phyloP scores from a whole-genome alignment of 2,797 vertebrate genomes.

The Notoglanidium macrostoma region DNA sequence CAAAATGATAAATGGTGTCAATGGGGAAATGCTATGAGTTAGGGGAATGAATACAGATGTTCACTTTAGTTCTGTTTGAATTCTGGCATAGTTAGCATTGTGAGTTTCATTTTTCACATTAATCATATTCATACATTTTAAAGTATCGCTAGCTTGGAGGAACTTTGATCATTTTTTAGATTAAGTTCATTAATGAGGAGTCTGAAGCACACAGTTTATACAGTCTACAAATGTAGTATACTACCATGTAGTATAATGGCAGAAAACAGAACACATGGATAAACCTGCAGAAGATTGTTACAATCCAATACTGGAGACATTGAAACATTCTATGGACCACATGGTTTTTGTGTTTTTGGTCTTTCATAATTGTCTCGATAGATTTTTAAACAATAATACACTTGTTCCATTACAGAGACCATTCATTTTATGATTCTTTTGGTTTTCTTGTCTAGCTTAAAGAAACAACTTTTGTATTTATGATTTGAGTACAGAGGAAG shows the following conservation, averaged over 20 bases:
- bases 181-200: neutral
- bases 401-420: conserved; percentile 22
- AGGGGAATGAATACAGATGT: neutral
- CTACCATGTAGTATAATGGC: neutral
- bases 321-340: neutral
- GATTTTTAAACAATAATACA: neutral
- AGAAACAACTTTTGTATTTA: conserved; percentile 46
- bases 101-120: neutral
- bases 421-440: neutral
- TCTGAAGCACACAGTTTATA: neutral
- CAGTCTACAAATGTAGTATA: neutral
- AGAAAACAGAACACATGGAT: neutral
- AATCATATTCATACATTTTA: neutral
- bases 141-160: neutral
- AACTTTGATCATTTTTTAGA: neutral
- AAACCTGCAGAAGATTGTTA: neutral
- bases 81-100: neutral
- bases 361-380: neutral
- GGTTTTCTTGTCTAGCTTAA: conserved; percentile 14
- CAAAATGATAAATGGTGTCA: neutral
- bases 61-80: neutral
- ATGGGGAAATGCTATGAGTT: neutral
- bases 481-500: conserved; percentile 34
- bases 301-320: neutral
- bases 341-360: neutral